These are phyloP conservation scores for Hydra vulgaris DNA, from an alignment of 30 jellyfish, hydroid and myxozoan genomes.

Conservation along the genomic window DNA sequence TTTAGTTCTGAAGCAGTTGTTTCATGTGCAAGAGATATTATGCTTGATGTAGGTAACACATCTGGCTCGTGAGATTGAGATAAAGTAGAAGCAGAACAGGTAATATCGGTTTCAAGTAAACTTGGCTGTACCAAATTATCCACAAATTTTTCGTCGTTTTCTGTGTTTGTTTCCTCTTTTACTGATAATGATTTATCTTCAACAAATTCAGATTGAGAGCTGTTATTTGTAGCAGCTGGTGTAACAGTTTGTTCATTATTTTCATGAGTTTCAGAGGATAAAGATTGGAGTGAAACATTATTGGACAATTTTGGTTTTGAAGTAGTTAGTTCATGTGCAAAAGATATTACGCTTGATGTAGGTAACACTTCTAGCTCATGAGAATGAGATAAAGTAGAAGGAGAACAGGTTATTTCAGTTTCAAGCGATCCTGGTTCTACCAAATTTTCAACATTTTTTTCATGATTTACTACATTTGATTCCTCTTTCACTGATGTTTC, in stretches of 20 bases:
- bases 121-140: background rate
- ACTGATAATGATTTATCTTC: background rate
- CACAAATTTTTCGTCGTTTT: background rate
- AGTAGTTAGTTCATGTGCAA: background rate
- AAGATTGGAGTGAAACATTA: background rate
- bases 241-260: background rate
- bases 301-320: background rate
- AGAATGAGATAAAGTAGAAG: background rate
- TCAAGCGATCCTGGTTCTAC: background rate
- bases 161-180: background rate
- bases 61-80: background rate
- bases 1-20: too few relatives aligned
- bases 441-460: too few relatives aligned
- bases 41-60: too few relatives aligned
- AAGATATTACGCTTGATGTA: too few relatives aligned
- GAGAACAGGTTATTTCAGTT: background rate
- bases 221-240: background rate
- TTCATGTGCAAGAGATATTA: too few relatives aligned
- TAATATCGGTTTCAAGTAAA: background rate
- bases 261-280: background rate
- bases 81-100: background rate
- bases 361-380: background rate
- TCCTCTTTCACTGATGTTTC: background rate
- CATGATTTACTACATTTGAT: background rate
- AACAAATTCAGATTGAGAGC: background rate